Base-by-base conservation (phyloP, 2,113 vertebrate species). In the Coreoperca whiteheadi region DNA sequence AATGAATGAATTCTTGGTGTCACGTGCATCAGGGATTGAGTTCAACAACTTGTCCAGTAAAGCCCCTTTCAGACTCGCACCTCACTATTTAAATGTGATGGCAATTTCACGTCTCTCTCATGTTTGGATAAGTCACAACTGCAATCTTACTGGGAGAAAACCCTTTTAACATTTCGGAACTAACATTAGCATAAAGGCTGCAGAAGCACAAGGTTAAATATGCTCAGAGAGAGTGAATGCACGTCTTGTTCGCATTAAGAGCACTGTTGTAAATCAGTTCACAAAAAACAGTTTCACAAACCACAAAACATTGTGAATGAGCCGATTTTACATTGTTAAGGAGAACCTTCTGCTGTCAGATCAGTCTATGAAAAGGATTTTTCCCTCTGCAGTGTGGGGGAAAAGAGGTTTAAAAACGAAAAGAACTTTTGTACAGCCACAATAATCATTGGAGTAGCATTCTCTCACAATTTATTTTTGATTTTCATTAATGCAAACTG, bases 61-160 rank as follows among this genome's bases (percentile, higher is more conserved):
- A 81, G 64, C 67, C 50, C 41, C 66, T 67, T 77, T 87, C 68
- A 83, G 53, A 85, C 63, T 25, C 18, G 10, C 39, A 60, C 15
- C 10, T 12, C 3, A 23, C 65, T 8, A 41, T 0, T 0, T 34
- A 8, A 50, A 37, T 4, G 39, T 2, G 1, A 54, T 15, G 18
- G 18, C 32, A 43, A 21, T 7, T 21, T 23, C 20, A 20, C 5
- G 1, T 12, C 1, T 48, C 41, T 46, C 74, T 30, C 63, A 32
- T 6, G 39, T 68, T 11, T 57, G 10, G 68, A 59, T 21, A 41
- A 57, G 8, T 18, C 14, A 25, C 32, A 39, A 39, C 12, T 18
- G 16, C 10, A 46, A 46, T 43, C 12, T 3, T 18, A 41, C 12
- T 16, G 0, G n/a, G 34, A 41, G 2, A 41, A n/a, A n/a, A 72